phyloP scores from a whole-genome alignment of 2,797 vertebrate genomes.

The Anabas testudineus region DNA sequence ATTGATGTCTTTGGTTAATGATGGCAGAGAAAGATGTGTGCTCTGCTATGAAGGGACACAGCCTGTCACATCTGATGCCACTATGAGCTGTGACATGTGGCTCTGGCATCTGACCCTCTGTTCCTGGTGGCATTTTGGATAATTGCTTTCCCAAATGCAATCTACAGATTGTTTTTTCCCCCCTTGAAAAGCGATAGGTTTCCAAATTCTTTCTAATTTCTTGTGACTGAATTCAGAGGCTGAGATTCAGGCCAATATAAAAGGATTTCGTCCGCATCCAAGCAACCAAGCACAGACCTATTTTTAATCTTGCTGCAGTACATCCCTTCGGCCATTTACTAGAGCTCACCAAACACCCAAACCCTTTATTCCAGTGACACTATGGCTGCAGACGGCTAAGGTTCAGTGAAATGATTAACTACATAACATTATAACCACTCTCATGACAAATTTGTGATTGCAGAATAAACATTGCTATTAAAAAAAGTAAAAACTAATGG shows the following conservation, averaged over 20 bases:
- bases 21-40: slow-evolving; percentile 41
- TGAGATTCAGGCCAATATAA: not conserved
- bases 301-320: slow-evolving; percentile 41
- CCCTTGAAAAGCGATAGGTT: slow-evolving; percentile 6
- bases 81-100: slow-evolving; percentile 42
- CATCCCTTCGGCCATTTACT: slow-evolving; percentile 27
- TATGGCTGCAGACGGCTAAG: not conserved
- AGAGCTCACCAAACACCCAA: slow-evolving; percentile 14
- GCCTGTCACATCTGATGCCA: slow-evolving; percentile 57
- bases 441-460: not conserved
- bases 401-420: not conserved
- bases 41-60: slow-evolving; percentile 35
- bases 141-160: slow-evolving; percentile 63
- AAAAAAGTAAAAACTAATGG: not conserved
- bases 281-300: slow-evolving; percentile 4
- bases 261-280: slow-evolving; percentile 28
- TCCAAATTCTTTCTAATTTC: slow-evolving; percentile 27
- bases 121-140: slow-evolving; percentile 48
- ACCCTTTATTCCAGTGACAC: slow-evolving; percentile 14
- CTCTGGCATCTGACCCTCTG: slow-evolving; percentile 35
- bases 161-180: slow-evolving; percentile 19
- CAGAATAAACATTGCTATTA: not conserved
- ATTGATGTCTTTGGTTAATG: slow-evolving; percentile 53
- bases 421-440: not conserved
- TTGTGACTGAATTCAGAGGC: slow-evolving; percentile 24